These are phyloP conservation scores for Furcifer pardalis DNA, from an alignment of 2,797 vertebrate genomes.

Conservation along the genomic window DNA sequence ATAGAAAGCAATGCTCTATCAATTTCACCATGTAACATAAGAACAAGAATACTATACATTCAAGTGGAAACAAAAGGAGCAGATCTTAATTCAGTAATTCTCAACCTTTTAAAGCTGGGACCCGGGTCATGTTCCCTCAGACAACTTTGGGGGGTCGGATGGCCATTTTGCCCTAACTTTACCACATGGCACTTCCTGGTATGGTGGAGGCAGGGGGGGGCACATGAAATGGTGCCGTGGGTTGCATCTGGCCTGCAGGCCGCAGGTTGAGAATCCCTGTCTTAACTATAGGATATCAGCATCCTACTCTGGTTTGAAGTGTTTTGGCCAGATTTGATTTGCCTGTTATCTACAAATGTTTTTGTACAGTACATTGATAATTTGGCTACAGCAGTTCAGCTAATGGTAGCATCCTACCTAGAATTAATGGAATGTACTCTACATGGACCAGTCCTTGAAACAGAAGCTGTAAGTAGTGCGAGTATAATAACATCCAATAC, in stretches of 20 bases:
- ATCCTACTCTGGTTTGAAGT: neutral
- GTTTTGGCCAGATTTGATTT: neutral
- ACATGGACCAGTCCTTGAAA: neutral
- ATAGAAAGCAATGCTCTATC: neutral
- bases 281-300: neutral
- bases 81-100: no score
- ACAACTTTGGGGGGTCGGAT: no score
- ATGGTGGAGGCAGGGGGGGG: no score
- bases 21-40: neutral
- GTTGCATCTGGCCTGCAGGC: no score
- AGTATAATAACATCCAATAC: neutral
- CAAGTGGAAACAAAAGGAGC: neutral
- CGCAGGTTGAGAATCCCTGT: no score
- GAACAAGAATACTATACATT: neutral
- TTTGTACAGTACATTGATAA: neutral
- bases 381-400: neutral
- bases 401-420: neutral
- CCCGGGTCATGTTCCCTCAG: no score
- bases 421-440: neutral
- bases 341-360: neutral
- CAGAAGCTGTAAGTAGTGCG: neutral
- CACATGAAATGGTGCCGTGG: no score
- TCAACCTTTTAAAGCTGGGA: no score
- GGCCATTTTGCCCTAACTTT: no score
- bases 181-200: no score